These are phyloP conservation scores for Eclectus roratus DNA, from an alignment of 2,113 vertebrate genomes.

Conservation along the genomic window DNA sequence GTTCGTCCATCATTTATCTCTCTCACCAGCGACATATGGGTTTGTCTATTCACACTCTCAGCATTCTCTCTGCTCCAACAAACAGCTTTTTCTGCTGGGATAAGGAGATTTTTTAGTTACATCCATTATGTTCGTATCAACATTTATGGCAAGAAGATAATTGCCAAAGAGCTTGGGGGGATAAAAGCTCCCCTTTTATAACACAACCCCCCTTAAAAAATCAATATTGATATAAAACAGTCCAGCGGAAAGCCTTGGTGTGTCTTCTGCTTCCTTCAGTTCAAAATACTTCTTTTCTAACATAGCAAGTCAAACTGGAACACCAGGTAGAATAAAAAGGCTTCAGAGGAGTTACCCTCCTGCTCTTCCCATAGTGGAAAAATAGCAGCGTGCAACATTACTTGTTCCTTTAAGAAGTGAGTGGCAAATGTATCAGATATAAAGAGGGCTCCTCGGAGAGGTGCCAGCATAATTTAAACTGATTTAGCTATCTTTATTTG, in stretches of 20 bases:
- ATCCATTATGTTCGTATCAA: constrained; percentile 83
- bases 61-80: constrained; percentile 81
- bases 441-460: constrained; percentile 47
- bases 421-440: constrained; percentile 13
- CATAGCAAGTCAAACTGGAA: not conserved
- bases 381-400: constrained; percentile 24
- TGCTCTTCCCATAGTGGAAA: not conserved
- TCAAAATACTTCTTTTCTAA: constrained; percentile 15
- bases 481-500: constrained; percentile 46
- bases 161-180: constrained; percentile 79
- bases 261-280: constrained; percentile 37
- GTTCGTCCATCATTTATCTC: constrained; percentile 82
- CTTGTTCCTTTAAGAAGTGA: constrained; percentile 55
- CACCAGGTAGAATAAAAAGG: constrained; percentile 3
- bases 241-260: constrained; percentile 45
- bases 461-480: constrained; percentile 40
- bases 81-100: constrained; percentile 81
- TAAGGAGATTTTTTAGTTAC: constrained; percentile 82
- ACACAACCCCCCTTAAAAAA: constrained; percentile 66
- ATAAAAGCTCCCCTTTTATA: constrained; percentile 78
- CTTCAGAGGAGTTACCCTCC: not conserved
- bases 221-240: constrained; percentile 78
- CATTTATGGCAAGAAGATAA: constrained; percentile 84
- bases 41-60: constrained; percentile 80
- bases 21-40: constrained; percentile 80